Evolutionary conservation across 2,797 vertebrate species (phyloP).

Genomic region (Lutjanus campechanus): DNA sequence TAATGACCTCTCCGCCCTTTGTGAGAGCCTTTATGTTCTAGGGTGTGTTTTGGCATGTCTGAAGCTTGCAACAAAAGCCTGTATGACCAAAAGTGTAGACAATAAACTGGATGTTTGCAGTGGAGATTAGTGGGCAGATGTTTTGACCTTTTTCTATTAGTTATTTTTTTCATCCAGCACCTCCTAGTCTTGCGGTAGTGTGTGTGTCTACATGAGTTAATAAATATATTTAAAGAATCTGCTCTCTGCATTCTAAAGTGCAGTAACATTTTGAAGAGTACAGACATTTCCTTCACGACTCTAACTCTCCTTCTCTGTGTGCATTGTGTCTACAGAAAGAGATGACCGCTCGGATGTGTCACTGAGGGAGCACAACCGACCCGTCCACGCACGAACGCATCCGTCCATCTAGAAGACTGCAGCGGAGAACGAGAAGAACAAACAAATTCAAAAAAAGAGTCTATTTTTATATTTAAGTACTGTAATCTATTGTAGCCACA

Average conservation of each 20-base stretch:
- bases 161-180: not conserved
- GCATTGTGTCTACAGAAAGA: slow-evolving; percentile 90
- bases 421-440: slow-evolving; percentile 69
- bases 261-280: not conserved
- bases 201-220: not conserved
- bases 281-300: not conserved
- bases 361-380: slow-evolving; percentile 81
- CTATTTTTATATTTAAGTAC: slow-evolving; percentile 91
- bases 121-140: not conserved
- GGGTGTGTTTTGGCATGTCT: not conserved
- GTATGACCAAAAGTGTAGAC: slow-evolving; percentile 1
- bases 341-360: slow-evolving; percentile 97
- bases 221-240: not conserved
- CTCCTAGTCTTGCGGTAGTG: not conserved
- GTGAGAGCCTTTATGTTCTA: not conserved
- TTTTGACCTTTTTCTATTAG: not conserved
- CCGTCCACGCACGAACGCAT: slow-evolving; percentile 46
- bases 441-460: slow-evolving; percentile 81
- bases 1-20: not conserved
- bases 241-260: not conserved
- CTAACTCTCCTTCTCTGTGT: slow-evolving; percentile 27
- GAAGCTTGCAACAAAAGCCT: not conserved
- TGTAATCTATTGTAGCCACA: slow-evolving; percentile 86
- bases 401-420: slow-evolving; percentile 72
- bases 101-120: slow-evolving; percentile 2